Conservation (phyloP, 2,888 invertebrate species). For the Philereme transversata region DNA sequence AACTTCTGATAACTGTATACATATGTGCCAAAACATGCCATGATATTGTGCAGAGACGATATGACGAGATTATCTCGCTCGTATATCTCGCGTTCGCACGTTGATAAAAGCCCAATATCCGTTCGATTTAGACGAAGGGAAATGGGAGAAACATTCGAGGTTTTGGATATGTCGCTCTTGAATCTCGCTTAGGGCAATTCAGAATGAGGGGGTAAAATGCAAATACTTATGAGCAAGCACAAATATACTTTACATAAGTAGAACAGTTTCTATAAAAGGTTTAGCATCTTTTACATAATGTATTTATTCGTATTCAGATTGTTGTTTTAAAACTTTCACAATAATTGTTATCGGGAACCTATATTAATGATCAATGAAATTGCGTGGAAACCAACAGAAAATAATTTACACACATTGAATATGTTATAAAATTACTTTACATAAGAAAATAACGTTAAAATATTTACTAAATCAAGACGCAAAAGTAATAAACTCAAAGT, state of each 20-base stretch:
- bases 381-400: too few species aligned
- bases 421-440: too few species aligned
- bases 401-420: too few species aligned
- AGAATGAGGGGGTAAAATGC: neutral
- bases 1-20: slow-evolving; percentile 14
- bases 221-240: neutral
- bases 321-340: too few species aligned
- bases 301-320: too few species aligned
- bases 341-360: too few species aligned
- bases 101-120: slow-evolving; percentile 58
- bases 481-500: too few species aligned
- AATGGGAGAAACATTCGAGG: slow-evolving; percentile 44
- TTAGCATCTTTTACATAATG: neutral
- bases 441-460: too few species aligned
- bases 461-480: too few species aligned
- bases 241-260: neutral
- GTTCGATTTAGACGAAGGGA: slow-evolving; percentile 48
- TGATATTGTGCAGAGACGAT: slow-evolving; percentile 26
- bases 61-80: slow-evolving; percentile 38
- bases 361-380: too few species aligned
- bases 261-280: neutral
- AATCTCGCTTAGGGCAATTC: slow-evolving; percentile 20
- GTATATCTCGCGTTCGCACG: slow-evolving; percentile 36
- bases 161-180: slow-evolving; percentile 35
- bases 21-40: slow-evolving; percentile 3